A percentile compares a stretch with the other conserved stretches of the same genome.
phyloP scores from a whole-genome alignment of 2,113 vertebrate species.

The Bagarius yarrelli region DNA sequence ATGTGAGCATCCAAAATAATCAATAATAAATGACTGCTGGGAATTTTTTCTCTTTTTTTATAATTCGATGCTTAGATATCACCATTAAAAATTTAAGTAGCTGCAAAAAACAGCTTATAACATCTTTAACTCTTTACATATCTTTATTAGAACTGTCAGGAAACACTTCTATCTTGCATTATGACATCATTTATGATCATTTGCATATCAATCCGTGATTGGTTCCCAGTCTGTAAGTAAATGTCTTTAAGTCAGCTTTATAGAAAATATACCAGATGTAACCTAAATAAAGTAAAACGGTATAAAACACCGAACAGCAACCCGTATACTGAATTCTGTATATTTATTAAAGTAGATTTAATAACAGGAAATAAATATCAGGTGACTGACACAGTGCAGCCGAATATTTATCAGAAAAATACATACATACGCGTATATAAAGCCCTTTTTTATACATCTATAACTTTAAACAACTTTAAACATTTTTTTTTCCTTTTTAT shows the following conservation, averaged over 20 bases:
- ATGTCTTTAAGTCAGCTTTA: no score
- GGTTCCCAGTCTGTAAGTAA: not conserved
- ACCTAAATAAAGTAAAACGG: no score
- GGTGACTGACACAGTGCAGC: not conserved
- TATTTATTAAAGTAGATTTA: not conserved
- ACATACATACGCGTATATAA: no score
- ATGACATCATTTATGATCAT: not conserved
- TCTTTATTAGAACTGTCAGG: not conserved
- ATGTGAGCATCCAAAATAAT: slow-evolving; percentile 69
- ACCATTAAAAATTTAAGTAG: not conserved
- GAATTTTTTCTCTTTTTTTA: no score
- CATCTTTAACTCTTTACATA: not conserved
- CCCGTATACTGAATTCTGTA: no score
- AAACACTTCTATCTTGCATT: not conserved
- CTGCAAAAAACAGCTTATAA: not conserved
- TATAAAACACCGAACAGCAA: no score
- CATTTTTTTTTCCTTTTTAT: no score
- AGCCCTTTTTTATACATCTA: no score
- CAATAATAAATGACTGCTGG: no score
- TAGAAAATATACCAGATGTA: no score
- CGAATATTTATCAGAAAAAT: not conserved
- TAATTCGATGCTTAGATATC: not conserved
- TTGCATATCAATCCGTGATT: not conserved
- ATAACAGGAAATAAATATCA: not conserved
- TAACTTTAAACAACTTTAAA: no score